Percentiles rank a stretch among this genome's conserved stretches.
These are phyloP conservation scores for Eidolon helvum DNA, from an alignment of 2,113 vertebrate genomes.

Conservation along the genomic window DNA sequence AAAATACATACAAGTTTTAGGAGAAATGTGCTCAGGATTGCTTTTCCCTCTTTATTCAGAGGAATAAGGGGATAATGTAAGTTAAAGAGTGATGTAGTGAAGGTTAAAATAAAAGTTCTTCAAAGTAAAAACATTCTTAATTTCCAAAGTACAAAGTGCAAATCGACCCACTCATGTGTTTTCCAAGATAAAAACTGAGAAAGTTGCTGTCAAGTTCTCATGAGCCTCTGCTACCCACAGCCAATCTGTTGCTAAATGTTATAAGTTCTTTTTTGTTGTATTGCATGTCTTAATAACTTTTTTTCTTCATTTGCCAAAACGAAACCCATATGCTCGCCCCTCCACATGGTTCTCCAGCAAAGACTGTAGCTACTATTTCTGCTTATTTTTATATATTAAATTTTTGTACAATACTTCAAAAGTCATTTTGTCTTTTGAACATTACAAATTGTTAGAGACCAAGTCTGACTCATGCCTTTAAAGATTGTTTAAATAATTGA, in stretches of 20 bases:
- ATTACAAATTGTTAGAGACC: not conserved
- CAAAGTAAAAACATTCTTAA: slow-evolving; percentile 28
- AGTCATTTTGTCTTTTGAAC: not conserved
- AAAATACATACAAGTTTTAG: not conserved
- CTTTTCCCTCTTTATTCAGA: not conserved
- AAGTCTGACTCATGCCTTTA: not conserved
- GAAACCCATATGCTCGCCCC: slow-evolving; percentile 24
- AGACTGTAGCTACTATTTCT: not conserved
- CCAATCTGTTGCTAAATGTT: slow-evolving; percentile 66
- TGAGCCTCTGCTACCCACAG: slow-evolving; percentile 59
- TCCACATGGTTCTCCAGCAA: slow-evolving; percentile 14
- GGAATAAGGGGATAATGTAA: not conserved
- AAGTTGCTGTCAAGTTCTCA: slow-evolving; percentile 47
- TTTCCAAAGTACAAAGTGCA: slow-evolving; percentile 29
- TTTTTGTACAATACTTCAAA: slow-evolving; percentile 3
- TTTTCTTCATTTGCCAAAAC: slow-evolving; percentile 49
- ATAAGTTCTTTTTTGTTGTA: slow-evolving; percentile 34
- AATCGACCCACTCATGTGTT: slow-evolving; percentile 25
- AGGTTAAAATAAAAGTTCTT: slow-evolving; percentile 5
- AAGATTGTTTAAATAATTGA: not conserved
- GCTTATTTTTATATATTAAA: not conserved
- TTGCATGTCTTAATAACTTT: slow-evolving; percentile 48
- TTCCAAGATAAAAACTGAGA: slow-evolving; percentile 56
- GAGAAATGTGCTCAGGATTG: not conserved
- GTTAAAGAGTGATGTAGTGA: not conserved